Evolutionary conservation across 1,140 invertebrate species (phyloP), one percentile per base, ranked within the genome.

Genomic region (Drosophila takahashii): DNA sequence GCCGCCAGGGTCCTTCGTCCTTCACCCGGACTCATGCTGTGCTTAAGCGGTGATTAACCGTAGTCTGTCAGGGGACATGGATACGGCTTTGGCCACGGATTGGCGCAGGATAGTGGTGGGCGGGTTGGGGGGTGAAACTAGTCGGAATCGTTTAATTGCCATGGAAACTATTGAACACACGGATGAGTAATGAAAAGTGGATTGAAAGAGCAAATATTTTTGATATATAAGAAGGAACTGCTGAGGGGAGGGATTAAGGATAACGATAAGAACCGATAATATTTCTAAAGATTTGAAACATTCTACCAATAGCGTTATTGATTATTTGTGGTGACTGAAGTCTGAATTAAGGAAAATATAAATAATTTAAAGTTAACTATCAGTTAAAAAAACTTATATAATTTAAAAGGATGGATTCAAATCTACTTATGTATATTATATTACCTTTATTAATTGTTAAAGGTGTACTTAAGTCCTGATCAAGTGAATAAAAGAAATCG

Each of bases 11-110:
- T 60, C 34, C 45, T 47, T 53, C 26, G 29, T 60, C 34, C 45
- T 47, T 53, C 26, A 16, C 58, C 44, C 47, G 15, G 42, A 45
- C 18, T 48, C 79, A 74, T 83, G 79, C 83, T 77, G 79, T 58
- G 83, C 66, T 47, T 44, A 75, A 65, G 70, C 83, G 41, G 69
- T 72, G 83, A 86, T 87, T 86, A 86, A 86, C 83, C 83, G 67
- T 69, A 51, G 61, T 62, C 59, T 70, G 75, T 79, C 79, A 83
- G 76, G 59, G 66, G 51, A 59, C 52, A 47, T 62, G 64, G 69
- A 77, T 61, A 65, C 54, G 67, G 73, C 32, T 73, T 36, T 44
- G 60, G n/a, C 37, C 64, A 45, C 56, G 29, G 47, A 58, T 48
- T 56, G 64, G 15, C 39, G 22, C 13, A 11, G 41, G 53, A 16